Evolutionary conservation across 1,140 invertebrate species (phyloP), one percentile per base, ranked within the genome.

Genomic region (Microplitis mediator): DNA sequence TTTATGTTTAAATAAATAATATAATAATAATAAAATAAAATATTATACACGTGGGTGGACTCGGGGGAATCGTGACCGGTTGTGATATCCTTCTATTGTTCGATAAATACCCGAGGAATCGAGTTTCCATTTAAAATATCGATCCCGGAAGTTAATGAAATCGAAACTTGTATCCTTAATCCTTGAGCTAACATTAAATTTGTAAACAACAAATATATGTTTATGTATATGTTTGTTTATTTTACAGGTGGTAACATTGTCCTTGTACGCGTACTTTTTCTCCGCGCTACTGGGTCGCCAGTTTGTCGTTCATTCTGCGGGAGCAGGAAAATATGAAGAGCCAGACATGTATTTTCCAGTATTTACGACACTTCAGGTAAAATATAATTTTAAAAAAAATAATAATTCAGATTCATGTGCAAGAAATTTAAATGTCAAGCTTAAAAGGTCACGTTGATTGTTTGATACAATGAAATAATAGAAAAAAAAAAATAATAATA

Each of bases 341-440:
- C 90, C 94, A 0, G 96, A 98, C 82, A 91, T 97, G 72, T 98
- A 95, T 86, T 94, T 99, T 78, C 97, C 97, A 2, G 88, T 98
- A 45, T 98, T 98, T 81, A 97, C 96, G 0, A 91, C 95, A 4
- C 83, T 98, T 23, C 95, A 97, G 90, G 94, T 95, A 88, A 80
- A 77, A 74, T 72, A 78, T 64, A 16, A n/a, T 4, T 50, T 54
- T 0, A 64, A 66, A 16, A 62, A 73, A 64, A 35, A 16, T 35
- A 31, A 64, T 73, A 60, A 16, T 65, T 54, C n/a, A 35, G 35
- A 66, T 62, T 64, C 32, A 36, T 36, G 56, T 11, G 50, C 67
- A 4, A 50, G 5, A 75, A 9, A 16, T 72, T 36, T 45, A 32
- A 5, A 16, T 56, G 58, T 31, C 31, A 31, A 34, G 62, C 50